Conservation (phyloP, 2,797 vertebrate species). For the Galagoides demidoff region DNA sequence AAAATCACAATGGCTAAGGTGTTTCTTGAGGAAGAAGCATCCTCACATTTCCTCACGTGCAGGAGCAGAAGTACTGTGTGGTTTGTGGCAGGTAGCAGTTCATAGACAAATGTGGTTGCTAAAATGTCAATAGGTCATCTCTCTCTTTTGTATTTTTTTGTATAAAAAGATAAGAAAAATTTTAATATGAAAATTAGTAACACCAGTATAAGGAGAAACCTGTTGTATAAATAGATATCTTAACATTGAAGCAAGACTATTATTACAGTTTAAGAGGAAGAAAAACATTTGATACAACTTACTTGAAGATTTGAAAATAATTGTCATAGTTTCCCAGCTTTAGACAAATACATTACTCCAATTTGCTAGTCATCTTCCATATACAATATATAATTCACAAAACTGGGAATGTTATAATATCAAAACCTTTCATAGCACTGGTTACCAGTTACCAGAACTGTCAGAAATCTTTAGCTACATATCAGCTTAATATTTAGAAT, state of each 20-base stretch:
- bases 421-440: conserved; percentile 64
- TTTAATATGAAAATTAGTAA: conserved; percentile 74
- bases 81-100: background rate
- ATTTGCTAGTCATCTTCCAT: conserved; percentile 74
- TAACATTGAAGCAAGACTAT: conserved; percentile 66
- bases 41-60: background rate
- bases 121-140: background rate
- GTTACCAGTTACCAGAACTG: conserved; percentile 78
- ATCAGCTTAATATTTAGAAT: conserved; percentile 69
- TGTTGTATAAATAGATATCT: conserved; percentile 68
- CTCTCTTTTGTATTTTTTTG: background rate
- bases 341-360: conserved; percentile 79
- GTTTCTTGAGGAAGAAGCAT: conserved; percentile 42
- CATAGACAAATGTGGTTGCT: background rate
- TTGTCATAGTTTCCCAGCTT: conserved; percentile 65
- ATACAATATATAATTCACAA: conserved; percentile 62
- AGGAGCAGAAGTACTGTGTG: conserved; percentile 28
- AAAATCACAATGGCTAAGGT: conserved; percentile 77
- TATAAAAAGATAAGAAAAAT: conserved; percentile 77
- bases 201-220: conserved; percentile 65
- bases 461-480: conserved; percentile 58
- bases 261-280: conserved; percentile 30
- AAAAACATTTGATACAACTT: conserved; percentile 50
- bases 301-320: conserved; percentile 71
- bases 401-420: conserved; percentile 67